Base-by-base conservation (phyloP, 2,888 invertebrate species). In the Ormyrus thymus region DNA sequence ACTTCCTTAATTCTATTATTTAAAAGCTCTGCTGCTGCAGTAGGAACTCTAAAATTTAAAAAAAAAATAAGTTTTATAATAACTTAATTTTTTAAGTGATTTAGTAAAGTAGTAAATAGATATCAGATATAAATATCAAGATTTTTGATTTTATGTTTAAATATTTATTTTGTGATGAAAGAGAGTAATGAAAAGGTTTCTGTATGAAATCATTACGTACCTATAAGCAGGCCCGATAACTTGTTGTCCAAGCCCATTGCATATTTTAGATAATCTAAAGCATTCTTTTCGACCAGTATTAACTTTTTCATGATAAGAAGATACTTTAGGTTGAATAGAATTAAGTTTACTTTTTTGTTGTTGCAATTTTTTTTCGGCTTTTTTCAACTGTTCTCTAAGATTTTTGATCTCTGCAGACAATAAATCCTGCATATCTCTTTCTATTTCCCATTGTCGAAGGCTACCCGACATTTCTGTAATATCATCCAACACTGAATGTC, bases 401-500 rank as follows among this genome's bases (percentile, higher is more conserved):
- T 85, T 86, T 64, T 83, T 86, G 1, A 90, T 86, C 78, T 90
- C 89, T 9, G 72, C 77, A 8, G 81, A 83, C n/a, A 88, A 72
- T 48, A 78, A 81, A 11, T 83, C 84, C 79, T 90, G 88, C 7
- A 87, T 72, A 65, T 88, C 85, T 61, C 86, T 85, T 68, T 90
- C 90, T 73, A 85, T 82, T 69, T 89, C 87, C 88, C 88, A 88
- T 15, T 87, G 86, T n/a, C 85, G 86, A 58, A 90, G 84, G 51
- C 83, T 86, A 10, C 84, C 84, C n/a, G 88, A 87, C 84, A 90
- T 86, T 75, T 87, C 87, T 7, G 87, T 84, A n/a, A 90, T 83
- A 59, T 90, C 87, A 43, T 88, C 86, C 64, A 90, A 78, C n/a
- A 90, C 85, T n/a, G 82, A 83, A 72, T 87, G 86, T 83, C 90